Percentiles rank a stretch among this genome's conserved stretches.
Evolutionary conservation across 1,140 invertebrate genomes (phyloP).

Genomic region (Drosophila arizonae): DNA sequence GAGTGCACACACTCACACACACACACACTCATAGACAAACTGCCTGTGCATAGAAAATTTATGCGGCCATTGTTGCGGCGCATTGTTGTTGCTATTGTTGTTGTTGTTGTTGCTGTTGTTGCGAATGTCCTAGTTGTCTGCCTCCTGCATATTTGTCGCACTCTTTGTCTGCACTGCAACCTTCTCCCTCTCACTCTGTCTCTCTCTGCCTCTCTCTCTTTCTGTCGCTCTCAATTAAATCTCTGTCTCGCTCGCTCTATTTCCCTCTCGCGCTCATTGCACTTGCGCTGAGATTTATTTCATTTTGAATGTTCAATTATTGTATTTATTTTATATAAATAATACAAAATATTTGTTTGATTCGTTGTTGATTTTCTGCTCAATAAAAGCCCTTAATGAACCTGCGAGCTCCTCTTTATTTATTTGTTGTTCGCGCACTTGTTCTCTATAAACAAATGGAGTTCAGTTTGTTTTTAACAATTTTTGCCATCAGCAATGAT

Average conservation of each 20-base stretch:
- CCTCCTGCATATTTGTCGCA: constrained; percentile 74
- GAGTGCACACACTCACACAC: constrained; percentile 17
- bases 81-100: constrained; percentile 25
- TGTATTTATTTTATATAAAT: constrained; percentile 44
- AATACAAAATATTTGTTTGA: constrained; percentile 42
- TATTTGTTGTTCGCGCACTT: constrained; percentile 52
- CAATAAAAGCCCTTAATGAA: constrained; percentile 60
- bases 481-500: constrained; percentile 59
- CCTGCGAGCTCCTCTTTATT: constrained; percentile 29
- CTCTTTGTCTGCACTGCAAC: constrained; percentile 56
- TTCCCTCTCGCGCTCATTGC: constrained; percentile 33
- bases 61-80: constrained; percentile 79
- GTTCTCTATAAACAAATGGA: constrained; percentile 21
- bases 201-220: constrained; percentile 17
- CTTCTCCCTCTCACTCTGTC: constrained; percentile 17
- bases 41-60: constrained; percentile 72
- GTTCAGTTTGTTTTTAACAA: constrained; percentile 36
- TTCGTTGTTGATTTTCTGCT: constrained; percentile 42
- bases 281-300: constrained; percentile 49
- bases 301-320: constrained; percentile 29
- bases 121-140: constrained; percentile 75
- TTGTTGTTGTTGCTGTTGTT: constrained; percentile 32
- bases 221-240: not conserved
- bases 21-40: constrained; percentile 29
- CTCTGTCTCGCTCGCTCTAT: not conserved